A percentile compares a stretch with the other conserved stretches of the same genome.
phyloP scores from a whole-genome alignment of 2,888 invertebrate genomes.

The Sinentomon sp. region DNA sequence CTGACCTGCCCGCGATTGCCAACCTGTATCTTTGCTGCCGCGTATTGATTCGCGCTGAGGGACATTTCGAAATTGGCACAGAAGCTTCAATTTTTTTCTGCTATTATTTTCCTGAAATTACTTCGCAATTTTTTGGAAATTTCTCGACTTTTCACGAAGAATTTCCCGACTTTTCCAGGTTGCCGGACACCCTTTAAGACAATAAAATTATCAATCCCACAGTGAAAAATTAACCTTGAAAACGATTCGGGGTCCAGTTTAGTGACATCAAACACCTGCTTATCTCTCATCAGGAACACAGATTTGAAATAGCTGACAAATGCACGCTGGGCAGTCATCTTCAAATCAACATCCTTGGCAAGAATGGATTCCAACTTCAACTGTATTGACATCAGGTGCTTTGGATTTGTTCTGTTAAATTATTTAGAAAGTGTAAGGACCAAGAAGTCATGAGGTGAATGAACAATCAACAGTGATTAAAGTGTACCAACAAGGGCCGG shows the following conservation, averaged over 20 bases:
- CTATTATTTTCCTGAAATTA: too few relatives aligned
- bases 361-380: constrained; percentile 60
- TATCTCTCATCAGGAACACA: constrained; percentile 73
- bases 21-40: too few relatives aligned
- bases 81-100: too few relatives aligned
- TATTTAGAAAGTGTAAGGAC: too few relatives aligned
- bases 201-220: neutral
- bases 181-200: neutral
- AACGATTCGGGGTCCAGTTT: constrained; percentile 50
- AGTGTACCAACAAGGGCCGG: too few relatives aligned
- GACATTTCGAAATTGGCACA: too few relatives aligned
- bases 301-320: constrained; percentile 77
- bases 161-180: neutral
- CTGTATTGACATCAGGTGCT: constrained; percentile 48
- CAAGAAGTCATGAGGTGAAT: too few relatives aligned
- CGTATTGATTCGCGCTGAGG: too few relatives aligned
- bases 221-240: constrained; percentile 29
- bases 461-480: too few relatives aligned
- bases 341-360: constrained; percentile 50
- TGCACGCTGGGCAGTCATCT: constrained; percentile 74
- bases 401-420: constrained; percentile 49
- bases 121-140: too few relatives aligned
- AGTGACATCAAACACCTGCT: constrained; percentile 60
- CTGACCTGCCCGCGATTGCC: too few relatives aligned
- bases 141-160: neutral